phyloP scores from a whole-genome alignment of 2,888 invertebrate species.

The Choreutis nemorana region DNA sequence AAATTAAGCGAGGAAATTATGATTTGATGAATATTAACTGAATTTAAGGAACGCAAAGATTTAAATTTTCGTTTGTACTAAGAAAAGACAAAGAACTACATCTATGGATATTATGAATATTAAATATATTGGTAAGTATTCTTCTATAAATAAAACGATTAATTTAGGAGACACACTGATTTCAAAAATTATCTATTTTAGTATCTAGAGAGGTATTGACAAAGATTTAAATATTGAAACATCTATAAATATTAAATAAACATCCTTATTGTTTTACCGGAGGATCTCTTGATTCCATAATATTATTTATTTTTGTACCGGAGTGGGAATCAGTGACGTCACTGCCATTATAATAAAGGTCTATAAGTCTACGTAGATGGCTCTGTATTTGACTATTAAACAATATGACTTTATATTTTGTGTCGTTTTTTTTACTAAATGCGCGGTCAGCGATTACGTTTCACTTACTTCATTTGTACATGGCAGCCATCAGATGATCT shows the following conservation, averaged over 20 bases:
- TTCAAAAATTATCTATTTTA: conserved; percentile 54
- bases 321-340: conserved; percentile 30
- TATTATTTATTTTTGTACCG: conserved; percentile 51
- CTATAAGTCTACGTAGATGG: conserved; percentile 46
- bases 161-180: conserved; percentile 32
- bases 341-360: conserved; percentile 27
- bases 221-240: conserved; percentile 39
- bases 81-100: too few species aligned
- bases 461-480: conserved; percentile 69
- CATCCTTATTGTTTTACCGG: conserved; percentile 34
- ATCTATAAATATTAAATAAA: conserved; percentile 44
- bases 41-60: too few species aligned
- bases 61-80: too few species aligned
- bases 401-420: conserved; percentile 45
- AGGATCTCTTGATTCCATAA: conserved; percentile 41
- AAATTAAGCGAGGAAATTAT: too few species aligned
- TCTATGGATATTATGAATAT: not conserved
- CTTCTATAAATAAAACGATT: conserved; percentile 8
- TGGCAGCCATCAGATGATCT: conserved; percentile 76
- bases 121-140: not conserved
- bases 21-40: too few species aligned
- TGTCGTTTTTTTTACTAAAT: conserved; percentile 32
- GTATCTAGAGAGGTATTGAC: conserved; percentile 50
- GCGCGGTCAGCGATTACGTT: conserved; percentile 33
- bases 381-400: conserved; percentile 63